Base-by-base conservation (phyloP, 1,140 invertebrate genomes). In the Lineus longissimus region DNA sequence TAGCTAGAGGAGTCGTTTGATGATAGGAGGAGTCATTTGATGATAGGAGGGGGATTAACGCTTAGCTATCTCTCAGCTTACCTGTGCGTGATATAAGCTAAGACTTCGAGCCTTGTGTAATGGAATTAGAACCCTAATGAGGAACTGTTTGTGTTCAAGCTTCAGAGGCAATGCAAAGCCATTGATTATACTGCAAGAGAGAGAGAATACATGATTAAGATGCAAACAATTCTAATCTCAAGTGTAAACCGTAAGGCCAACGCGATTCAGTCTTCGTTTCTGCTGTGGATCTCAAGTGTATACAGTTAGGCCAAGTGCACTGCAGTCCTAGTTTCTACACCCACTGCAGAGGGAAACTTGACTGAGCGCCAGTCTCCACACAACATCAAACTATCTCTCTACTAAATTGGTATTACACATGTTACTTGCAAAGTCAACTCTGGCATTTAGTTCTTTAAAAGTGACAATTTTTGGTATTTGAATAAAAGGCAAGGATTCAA, bases 161-260 rank as follows among this genome's bases (percentile, higher is more conserved):
- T 81, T 81, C 58, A 81, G 69, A 19, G 84, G 84, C 65, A 83
- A 68, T 19, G 82, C 82, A 78, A 83, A 85, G n/a, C 84, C 84
- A 74, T 85, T 85, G 67, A 85, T 84, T 64, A 85, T 84, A 71
- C 81, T 83, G 70, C 59, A 75, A 76, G 61, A 56, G 54, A 63
- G 67, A 63, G 54, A 58, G 57, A 47, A 64, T 15, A 23, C 43
- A 59, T 36, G 4, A 30, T 0, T 30, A 57, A 22, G 4, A 36
- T 36, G 33, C 4, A 4, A 36, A 36, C 9, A 2, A 51, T 6
- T 36, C 54, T 30, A 7, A 23, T 22, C 2, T 2, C 7, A 13
- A 57, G 23, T 25, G 47, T 15, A 22, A n/a, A 25, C 41, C 4
- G 13, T 33, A 7, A n/a, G 13, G 15, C 60, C 55, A 17, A 29